Percentiles rank a stretch among this genome's conserved stretches.
Conservation (phyloP, 1,140 invertebrate genomes). For the Hyles euphorbiae region DNA sequence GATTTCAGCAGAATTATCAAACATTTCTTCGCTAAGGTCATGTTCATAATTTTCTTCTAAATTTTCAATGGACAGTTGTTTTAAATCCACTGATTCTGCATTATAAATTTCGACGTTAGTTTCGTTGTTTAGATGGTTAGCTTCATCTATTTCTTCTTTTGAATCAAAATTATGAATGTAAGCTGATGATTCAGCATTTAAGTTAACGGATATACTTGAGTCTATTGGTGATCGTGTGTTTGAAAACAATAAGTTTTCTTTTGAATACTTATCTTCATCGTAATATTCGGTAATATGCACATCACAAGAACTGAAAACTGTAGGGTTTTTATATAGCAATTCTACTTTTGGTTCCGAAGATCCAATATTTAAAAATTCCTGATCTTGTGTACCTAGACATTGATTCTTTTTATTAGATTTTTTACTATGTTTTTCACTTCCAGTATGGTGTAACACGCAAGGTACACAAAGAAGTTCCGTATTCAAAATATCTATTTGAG, state of each 20-base stretch:
- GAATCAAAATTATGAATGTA: too few relatives aligned
- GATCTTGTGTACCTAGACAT: not conserved
- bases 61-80: constrained; percentile 40
- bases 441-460: constrained; percentile 52
- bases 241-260: constrained; percentile 14
- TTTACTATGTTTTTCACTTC: constrained; percentile 31
- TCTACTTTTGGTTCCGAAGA: constrained; percentile 35
- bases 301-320: constrained; percentile 42
- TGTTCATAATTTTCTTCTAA: constrained; percentile 48
- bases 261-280: constrained; percentile 13
- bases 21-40: constrained; percentile 43
- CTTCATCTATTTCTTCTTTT: too few relatives aligned
- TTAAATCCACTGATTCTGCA: too few relatives aligned
- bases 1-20: constrained; percentile 39
- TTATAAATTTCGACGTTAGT: too few relatives aligned
- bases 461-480: constrained; percentile 58
- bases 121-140: too few relatives aligned
- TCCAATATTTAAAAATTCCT: constrained; percentile 11
- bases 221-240: not conserved
- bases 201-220: not conserved
- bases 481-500: constrained; percentile 28
- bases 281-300: constrained; percentile 25
- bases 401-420: not conserved
- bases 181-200: too few relatives aligned
- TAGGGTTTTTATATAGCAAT: constrained; percentile 55